Evolutionary conservation across 1,140 invertebrate genomes (phyloP), one percentile per base, ranked within the genome.

Genomic region (Littorina saxatilis): DNA sequence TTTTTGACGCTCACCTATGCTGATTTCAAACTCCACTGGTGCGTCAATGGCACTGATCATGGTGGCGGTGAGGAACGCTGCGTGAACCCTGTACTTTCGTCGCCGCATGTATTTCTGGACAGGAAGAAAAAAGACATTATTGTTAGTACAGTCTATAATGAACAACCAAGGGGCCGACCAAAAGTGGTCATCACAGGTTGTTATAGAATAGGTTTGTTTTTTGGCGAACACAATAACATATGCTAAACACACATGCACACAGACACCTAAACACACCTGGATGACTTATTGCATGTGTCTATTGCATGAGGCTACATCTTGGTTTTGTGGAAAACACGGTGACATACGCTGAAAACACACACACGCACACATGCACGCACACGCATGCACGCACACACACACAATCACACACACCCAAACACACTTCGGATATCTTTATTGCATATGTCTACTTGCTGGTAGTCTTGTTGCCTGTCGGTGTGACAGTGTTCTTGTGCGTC

Each of bases 21-120:
- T 91, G 84, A 93, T 86, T 92, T 94, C 93, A 90, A 93, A 93
- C 84, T 92, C 92, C 40, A 93, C 87, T 68, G 93, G 90, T 40
- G 91, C 88, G 87, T 93, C 92, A 63, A 92, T 89, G 47, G 89
- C 88, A 76, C 81, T 90, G 63, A 93, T 87, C 92, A 93, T 93
- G 1, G 91, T 89, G 20, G 93, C 93, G 88, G 91, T 91, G 15
- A 92, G 82, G 85, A 93, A 93, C 0, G 92, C 91, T 17, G 91
- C 92, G 89, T 93, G 92, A 11, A 93, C 83, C 70, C 90, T 89
- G 82, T 90, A 93, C 74, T 92, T 92, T 47, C 92, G 87, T 61
- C 92, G 86, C 47, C 92, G 82, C 88, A 92, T 88, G 86, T 90
- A 93, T 88, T 93, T 92, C 90, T 93, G 79, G 27, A 84, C 77